Conservation (phyloP, 2,888 invertebrate genomes). For the Drosophila mercatorum region DNA sequence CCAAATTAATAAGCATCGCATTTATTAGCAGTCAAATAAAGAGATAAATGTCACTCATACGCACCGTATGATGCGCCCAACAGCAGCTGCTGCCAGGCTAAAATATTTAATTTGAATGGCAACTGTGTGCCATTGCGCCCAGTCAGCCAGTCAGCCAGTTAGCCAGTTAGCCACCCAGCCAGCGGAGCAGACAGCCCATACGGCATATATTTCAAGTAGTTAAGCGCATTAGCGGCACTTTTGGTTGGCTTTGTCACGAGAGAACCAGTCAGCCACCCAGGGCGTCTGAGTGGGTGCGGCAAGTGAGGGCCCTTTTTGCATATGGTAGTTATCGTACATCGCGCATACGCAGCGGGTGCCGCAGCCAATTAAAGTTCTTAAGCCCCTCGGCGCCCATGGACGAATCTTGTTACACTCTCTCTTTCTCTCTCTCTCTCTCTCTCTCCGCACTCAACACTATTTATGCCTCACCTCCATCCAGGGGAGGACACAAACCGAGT, state of each 20-base stretch:
- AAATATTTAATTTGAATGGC: slow-evolving; percentile 65
- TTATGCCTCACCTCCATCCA: neutral
- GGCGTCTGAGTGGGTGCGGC: slow-evolving; percentile 14
- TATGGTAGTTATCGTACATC: slow-evolving; percentile 71
- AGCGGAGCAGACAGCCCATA: slow-evolving; percentile 24
- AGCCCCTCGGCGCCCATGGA: slow-evolving; percentile 42
- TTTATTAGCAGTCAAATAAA: slow-evolving; percentile 79
- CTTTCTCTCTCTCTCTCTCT: too few species aligned
- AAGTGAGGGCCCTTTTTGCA: slow-evolving; percentile 44
- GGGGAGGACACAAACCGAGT: slow-evolving; percentile 4
- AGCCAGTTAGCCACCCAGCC: slow-evolving; percentile 17
- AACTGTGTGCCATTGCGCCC: slow-evolving; percentile 30
- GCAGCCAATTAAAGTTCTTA: slow-evolving; percentile 78
- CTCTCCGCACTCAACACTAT: neutral
- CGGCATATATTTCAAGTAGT: slow-evolving; percentile 77
- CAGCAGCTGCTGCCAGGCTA: slow-evolving; percentile 51
- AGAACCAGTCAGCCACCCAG: slow-evolving; percentile 16
- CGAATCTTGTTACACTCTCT: neutral
- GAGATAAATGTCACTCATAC: slow-evolving; percentile 77
- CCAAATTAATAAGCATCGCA: slow-evolving; percentile 73
- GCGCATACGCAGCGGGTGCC: slow-evolving; percentile 74
- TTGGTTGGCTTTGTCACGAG: slow-evolving; percentile 64
- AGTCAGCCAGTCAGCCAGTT: slow-evolving; percentile 13
- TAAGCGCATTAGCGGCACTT: slow-evolving; percentile 79
- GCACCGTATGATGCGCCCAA: slow-evolving; percentile 50